A percentile compares a stretch with the other conserved stretches of the same genome.
phyloP scores from a whole-genome alignment of 1,140 invertebrate genomes.

The Sipha flava region DNA sequence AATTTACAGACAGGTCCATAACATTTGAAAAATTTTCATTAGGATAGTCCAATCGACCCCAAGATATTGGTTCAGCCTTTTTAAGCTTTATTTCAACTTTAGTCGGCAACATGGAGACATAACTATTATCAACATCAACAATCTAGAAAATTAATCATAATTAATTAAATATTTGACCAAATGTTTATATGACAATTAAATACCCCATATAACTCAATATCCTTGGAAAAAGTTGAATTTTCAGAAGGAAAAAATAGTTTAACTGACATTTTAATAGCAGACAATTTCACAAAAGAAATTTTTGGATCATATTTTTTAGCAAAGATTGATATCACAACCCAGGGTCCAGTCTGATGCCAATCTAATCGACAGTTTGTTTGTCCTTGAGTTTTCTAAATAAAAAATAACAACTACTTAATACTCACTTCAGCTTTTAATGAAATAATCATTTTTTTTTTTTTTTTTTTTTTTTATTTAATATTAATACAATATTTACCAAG shows the following conservation, averaged over 20 bases:
- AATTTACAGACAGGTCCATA: not conserved
- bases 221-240: slow-evolving; percentile 64
- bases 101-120: slow-evolving; percentile 72
- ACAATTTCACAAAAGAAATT: slow-evolving; percentile 66
- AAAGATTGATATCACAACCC: slow-evolving; percentile 79
- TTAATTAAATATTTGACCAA: not conserved
- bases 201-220: slow-evolving; percentile 78
- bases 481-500: slow-evolving; percentile 45
- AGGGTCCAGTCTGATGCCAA: slow-evolving; percentile 80
- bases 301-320: slow-evolving; percentile 81
- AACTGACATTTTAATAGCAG: slow-evolving; percentile 70
- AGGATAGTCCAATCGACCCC: slow-evolving; percentile 66
- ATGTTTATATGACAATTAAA: slow-evolving; percentile 35
- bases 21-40: slow-evolving; percentile 35
- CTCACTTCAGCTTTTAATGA: too few relatives aligned
- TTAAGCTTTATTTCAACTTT: slow-evolving; percentile 92
- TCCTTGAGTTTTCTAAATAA: slow-evolving; percentile 46
- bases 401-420: slow-evolving; percentile 6
- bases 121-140: slow-evolving; percentile 59
- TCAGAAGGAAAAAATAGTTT: slow-evolving; percentile 73
- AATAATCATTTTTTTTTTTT: too few relatives aligned
- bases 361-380: slow-evolving; percentile 77
- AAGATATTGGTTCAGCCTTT: slow-evolving; percentile 74
- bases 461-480: not conserved
- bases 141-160: slow-evolving; percentile 49